Evolutionary conservation across 2,113 vertebrate species (phyloP).

Genomic region (Zapornia atra): DNA sequence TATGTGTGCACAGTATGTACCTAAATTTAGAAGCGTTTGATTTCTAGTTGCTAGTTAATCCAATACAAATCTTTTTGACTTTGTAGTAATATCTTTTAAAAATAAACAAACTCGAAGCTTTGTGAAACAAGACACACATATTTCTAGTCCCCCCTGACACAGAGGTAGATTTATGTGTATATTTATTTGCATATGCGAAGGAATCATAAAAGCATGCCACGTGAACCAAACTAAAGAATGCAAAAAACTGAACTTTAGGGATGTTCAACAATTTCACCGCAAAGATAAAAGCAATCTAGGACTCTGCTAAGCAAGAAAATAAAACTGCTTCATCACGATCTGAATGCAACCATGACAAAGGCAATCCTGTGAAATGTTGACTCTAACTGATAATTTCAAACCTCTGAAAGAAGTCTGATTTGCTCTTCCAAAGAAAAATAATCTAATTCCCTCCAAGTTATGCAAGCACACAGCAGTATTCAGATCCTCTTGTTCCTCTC

Average conservation of each 20-base stretch:
- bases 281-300: not conserved
- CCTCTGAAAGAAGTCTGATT: conserved; percentile 1
- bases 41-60: not conserved
- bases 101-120: not conserved
- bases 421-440: not conserved
- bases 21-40: not conserved
- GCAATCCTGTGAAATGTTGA: not conserved
- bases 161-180: not conserved
- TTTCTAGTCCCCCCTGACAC: not conserved
- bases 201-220: not conserved
- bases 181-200: not conserved
- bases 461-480: not conserved
- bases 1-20: not conserved
- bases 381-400: not conserved
- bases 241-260: not conserved
- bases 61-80: not conserved
- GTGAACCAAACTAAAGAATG: not conserved
- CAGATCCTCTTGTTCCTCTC: not conserved
- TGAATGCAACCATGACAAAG: not conserved
- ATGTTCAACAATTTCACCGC: not conserved
- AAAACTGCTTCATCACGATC: not conserved
- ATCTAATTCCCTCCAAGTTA: not conserved
- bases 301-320: not conserved
- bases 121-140: not conserved
- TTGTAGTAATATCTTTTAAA: not conserved